Evolutionary conservation across 2,797 vertebrate species (phyloP), one percentile per base, ranked within the genome.

Genomic region (Molothrus ater): DNA sequence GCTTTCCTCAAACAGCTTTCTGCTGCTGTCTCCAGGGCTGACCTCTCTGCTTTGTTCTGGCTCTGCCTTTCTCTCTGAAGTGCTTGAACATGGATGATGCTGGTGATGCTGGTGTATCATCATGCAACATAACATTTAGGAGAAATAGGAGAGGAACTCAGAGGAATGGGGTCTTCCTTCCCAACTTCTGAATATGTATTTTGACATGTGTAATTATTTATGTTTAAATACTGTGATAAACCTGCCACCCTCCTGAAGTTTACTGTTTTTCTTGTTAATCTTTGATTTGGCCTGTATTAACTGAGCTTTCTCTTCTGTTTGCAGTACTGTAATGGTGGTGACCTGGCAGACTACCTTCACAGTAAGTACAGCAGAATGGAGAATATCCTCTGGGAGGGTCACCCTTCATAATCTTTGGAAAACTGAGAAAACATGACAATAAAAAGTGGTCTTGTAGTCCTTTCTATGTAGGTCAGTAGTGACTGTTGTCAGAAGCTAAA

Each of bases 281-380:
- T 74, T 63, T 64, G 26, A 4, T 75, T 92, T 91, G 9, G 75
- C 10, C 65, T 82, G 12, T 28, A 14, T 43, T 92, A 64, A 95
- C 48, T 34, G 31, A 65, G 50, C 26, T 91, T 59, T 78, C 40
- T 38, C 50, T 86, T 90, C 26, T 96, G 26, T 95, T 97, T 97
- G 66, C 97, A 99, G 99, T 99, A 99, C 95, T 99, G 99, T 96
- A 99, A 99, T n/a, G 99, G 99, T 51, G 99, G 99, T 29, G 99
- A 99, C 97, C 98, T 99, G 96, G 99, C 99, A 5, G 99, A 99
- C 91, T 99, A 99, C 92, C 98, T 99, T 90, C 99, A 99, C 96
- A 98, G 99, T 99, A 98, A 99, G 99, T 99, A 90, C 57, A 75
- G 28, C 29, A 71, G 17, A 14, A 21, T 63, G 54, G 76, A 74